phyloP scores from a whole-genome alignment of 2,797 vertebrate species.

The Limosa lapponica region DNA sequence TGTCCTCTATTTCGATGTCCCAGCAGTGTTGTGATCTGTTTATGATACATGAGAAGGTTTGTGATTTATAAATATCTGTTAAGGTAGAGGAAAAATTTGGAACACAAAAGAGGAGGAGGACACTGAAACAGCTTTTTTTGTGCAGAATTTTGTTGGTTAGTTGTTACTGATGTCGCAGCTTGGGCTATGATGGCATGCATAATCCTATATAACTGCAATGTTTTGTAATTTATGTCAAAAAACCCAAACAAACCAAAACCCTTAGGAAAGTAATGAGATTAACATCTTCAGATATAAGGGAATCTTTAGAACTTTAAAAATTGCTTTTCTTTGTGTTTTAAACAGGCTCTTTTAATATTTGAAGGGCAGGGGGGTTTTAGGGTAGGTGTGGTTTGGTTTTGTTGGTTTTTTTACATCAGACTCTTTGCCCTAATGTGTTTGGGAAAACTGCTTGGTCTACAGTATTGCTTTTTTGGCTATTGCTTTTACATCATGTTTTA shows the following conservation, averaged over 20 bases:
- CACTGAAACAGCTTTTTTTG: background rate
- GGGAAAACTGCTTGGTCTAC: background rate
- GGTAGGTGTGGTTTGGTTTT: background rate
- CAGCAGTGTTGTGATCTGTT: background rate
- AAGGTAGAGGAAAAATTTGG: background rate
- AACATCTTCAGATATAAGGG: background rate
- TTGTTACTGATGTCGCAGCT: background rate
- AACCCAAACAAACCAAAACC: background rate
- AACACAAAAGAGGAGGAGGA: background rate
- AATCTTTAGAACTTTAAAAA: background rate
- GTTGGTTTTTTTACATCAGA: background rate
- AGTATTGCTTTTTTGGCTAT: background rate
- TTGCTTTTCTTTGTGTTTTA: background rate
- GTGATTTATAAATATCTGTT: background rate
- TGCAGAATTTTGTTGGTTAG: background rate
- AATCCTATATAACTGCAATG: background rate
- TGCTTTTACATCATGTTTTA: background rate
- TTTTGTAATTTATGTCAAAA: background rate
- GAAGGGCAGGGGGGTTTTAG: background rate
- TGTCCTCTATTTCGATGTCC: background rate
- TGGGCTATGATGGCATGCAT: background rate
- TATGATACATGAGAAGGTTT: background rate
- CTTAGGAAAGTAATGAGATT: background rate
- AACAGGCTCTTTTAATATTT: background rate
- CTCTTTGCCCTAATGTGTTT: background rate